Evolutionary conservation across 2,113 vertebrate genomes (phyloP).

Genomic region (Podarcis cretensis): DNA sequence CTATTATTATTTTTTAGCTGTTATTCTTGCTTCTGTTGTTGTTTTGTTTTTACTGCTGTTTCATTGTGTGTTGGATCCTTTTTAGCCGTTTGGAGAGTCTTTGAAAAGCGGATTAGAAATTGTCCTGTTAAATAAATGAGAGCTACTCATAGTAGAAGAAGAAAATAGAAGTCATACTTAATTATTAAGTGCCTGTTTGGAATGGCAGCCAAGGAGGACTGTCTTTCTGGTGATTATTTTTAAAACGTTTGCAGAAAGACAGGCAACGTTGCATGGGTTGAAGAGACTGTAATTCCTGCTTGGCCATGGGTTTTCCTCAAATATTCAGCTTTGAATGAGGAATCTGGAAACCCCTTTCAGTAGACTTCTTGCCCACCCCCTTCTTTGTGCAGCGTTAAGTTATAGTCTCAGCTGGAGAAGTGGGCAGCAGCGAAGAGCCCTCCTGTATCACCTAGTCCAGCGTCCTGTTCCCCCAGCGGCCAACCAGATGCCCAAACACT

Average conservation of each 20-base stretch:
- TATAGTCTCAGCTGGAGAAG: not conserved
- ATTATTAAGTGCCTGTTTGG: not conserved
- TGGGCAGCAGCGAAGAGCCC: not conserved
- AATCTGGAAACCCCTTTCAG: not conserved
- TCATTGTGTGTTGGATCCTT: not conserved
- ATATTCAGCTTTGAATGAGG: not conserved
- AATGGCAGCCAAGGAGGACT: not conserved
- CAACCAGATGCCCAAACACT: no score
- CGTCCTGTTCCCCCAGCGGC: no score
- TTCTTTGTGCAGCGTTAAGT: not conserved
- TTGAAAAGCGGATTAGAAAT: not conserved
- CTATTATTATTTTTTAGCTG: not conserved
- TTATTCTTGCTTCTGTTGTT: not conserved
- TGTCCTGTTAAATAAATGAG: not conserved
- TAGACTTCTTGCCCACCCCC: not conserved
- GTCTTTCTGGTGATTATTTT: not conserved
- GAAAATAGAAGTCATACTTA: not conserved
- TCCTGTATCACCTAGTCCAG: no score
- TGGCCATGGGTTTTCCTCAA: not conserved
- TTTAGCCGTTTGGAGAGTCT: not conserved
- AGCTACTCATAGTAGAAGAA: not conserved
- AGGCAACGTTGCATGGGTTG: not conserved
- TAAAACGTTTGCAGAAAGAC: not conserved
- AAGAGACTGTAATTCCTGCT: not conserved
- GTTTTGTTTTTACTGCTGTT: not conserved